Conservation (phyloP, 2,888 invertebrate genomes). For the Neelides folsomi region DNA sequence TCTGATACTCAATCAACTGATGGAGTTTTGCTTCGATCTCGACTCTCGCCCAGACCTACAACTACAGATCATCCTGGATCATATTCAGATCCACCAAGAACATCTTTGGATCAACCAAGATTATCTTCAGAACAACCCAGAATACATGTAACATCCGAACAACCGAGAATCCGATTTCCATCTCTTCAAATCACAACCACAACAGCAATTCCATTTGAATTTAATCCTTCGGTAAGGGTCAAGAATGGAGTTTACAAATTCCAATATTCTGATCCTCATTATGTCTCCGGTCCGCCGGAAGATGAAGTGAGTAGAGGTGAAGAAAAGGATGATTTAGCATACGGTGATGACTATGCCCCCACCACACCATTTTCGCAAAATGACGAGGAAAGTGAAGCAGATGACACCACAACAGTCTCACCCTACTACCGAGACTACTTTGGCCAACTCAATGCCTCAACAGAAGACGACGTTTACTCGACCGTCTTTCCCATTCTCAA, state of each 20-base stretch:
- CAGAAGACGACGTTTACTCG: no score
- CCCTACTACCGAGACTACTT: conserved; percentile 11
- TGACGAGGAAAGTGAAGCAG: conserved; percentile 10
- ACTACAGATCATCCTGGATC: no score
- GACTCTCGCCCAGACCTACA: not conserved
- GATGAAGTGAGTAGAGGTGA: conserved; percentile 1
- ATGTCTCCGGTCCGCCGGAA: conserved; percentile 4
- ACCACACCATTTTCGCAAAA: no score
- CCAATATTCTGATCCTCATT: conserved; percentile 9
- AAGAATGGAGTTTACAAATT: conserved; percentile 15
- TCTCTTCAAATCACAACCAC: conserved; percentile 11
- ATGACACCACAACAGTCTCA: conserved; percentile 6
- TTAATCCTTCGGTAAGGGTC: conserved; percentile 9
- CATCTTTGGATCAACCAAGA: no score
- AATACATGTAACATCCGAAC: no score
- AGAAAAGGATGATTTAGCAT: conserved; percentile 4
- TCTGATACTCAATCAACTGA: not conserved
- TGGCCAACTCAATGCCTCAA: not conserved
- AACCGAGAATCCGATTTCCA: conserved; percentile 7
- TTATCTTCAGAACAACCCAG: no score
- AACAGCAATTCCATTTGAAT: conserved; percentile 16
- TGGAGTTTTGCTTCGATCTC: no score
- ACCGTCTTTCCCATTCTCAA: no score
- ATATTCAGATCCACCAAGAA: no score
- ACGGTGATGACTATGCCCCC: no score